Evolutionary conservation across 2,888 invertebrate genomes (phyloP).

Genomic region (Agrypnus murinus): DNA sequence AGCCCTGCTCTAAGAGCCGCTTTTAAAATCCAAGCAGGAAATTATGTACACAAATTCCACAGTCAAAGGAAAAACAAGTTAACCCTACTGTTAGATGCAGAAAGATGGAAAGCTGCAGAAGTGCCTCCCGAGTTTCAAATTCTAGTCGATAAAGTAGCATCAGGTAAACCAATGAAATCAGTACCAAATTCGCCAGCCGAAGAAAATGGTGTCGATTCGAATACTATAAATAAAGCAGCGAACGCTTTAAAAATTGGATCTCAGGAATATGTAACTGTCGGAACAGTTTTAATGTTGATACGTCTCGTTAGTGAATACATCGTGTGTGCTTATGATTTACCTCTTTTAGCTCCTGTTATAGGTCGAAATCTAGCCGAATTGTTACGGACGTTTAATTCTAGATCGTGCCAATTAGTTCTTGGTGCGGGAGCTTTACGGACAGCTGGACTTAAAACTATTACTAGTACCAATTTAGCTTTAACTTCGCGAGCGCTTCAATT

Average conservation of each 20-base stretch:
- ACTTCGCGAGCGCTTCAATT: constrained; percentile 89
- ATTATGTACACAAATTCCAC: constrained; percentile 94
- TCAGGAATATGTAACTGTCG: constrained; percentile 83
- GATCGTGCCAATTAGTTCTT: constrained; percentile 94
- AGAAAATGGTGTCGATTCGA: constrained; percentile 55
- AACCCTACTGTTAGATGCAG: constrained; percentile 88
- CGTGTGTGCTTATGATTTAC: constrained; percentile 83
- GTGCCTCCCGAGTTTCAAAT: constrained; percentile 93
- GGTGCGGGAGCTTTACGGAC: constrained; percentile 97
- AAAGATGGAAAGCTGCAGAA: constrained; percentile 95
- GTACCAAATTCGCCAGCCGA: constrained; percentile 66
- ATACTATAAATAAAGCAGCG: constrained; percentile 56
- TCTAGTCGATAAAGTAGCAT: constrained; percentile 80
- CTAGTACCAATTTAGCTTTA: constrained; percentile 93
- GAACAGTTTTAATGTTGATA: constrained; percentile 89
- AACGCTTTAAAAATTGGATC: constrained; percentile 62
- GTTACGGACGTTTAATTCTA: constrained; percentile 89
- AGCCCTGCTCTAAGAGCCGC: constrained; percentile 88
- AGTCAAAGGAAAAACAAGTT: constrained; percentile 90
- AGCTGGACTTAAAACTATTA: constrained; percentile 95
- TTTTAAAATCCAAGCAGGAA: constrained; percentile 90
- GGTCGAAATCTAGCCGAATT: constrained; percentile 92
- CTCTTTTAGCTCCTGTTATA: constrained; percentile 86
- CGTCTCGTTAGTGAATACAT: constrained; percentile 96
- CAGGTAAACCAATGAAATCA: constrained; percentile 68